phyloP scores from a whole-genome alignment of 2,888 invertebrate genomes.

The Pardosa pseudoannulata region DNA sequence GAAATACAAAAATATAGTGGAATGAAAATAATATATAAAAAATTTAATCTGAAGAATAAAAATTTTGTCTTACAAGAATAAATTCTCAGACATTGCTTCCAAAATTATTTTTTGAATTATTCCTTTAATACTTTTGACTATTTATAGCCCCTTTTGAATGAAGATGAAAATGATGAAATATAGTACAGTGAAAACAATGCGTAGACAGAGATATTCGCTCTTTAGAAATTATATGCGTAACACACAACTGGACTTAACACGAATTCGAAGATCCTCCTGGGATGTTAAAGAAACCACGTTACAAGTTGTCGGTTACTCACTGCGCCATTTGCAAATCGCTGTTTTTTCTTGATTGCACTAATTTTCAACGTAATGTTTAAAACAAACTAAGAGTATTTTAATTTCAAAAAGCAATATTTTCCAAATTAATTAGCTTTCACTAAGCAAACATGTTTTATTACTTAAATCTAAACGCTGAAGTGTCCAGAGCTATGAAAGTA shows the following conservation, averaged over 20 bases:
- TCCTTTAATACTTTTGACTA: background rate
- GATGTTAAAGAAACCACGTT: too few species aligned
- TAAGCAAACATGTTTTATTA: too few species aligned
- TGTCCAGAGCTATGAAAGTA: too few species aligned
- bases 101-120: background rate
- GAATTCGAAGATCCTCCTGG: too few species aligned
- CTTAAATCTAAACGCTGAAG: too few species aligned
- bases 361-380: too few species aligned
- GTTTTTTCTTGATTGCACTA: too few species aligned
- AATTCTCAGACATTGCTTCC: background rate
- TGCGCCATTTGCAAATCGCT: too few species aligned
- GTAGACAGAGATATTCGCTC: background rate
- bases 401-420: too few species aligned
- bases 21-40: background rate
- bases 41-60: background rate
- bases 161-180: conserved; percentile 49
- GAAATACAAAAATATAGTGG: background rate
- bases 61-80: conserved; percentile 1
- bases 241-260: background rate
- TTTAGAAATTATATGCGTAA: background rate
- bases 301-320: too few species aligned
- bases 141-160: conserved; percentile 37
- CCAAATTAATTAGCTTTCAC: too few species aligned
- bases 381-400: too few species aligned
- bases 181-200: conserved; percentile 52